Conservation (phyloP, 2,797 vertebrate species). For the Helostoma temminkii region DNA sequence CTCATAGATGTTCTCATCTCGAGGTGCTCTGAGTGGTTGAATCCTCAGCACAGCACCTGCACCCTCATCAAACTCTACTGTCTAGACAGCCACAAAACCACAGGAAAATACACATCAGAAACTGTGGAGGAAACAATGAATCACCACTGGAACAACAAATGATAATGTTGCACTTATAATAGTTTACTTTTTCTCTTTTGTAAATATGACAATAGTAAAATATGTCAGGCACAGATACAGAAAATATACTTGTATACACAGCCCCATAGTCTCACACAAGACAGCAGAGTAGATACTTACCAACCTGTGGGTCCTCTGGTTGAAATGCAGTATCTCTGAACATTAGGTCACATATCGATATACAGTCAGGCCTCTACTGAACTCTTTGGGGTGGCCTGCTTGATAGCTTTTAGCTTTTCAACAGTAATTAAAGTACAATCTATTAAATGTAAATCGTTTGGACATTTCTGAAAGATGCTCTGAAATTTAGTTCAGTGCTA, state of each 20-base stretch:
- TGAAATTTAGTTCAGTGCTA: too few species aligned
- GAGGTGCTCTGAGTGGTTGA: slow-evolving; percentile 94
- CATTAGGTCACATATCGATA: slow-evolving; percentile 43
- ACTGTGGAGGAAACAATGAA: slow-evolving; percentile 16
- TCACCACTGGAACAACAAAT: neutral
- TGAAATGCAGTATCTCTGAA: slow-evolving; percentile 49
- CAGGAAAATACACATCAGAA: slow-evolving; percentile 45
- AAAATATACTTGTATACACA: slow-evolving; percentile 33
- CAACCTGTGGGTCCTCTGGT: slow-evolving; percentile 22
- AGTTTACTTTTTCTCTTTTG: slow-evolving; percentile 3
- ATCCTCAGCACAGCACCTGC: slow-evolving; percentile 95
- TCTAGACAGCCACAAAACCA: slow-evolving; percentile 81
- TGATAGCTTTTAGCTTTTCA: neutral
- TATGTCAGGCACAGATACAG: slow-evolving; percentile 38
- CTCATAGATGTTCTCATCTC: slow-evolving; percentile 96
- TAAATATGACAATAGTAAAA: slow-evolving; percentile 12
- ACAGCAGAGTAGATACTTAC: slow-evolving; percentile 52
- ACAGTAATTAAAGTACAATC: neutral
- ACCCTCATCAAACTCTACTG: slow-evolving; percentile 96
- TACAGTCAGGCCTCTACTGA: slow-evolving; percentile 27
- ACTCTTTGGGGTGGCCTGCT: neutral
- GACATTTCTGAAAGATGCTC: too few species aligned
- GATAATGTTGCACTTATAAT: neutral
- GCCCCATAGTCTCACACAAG: slow-evolving; percentile 44
- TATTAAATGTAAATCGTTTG: too few species aligned